phyloP scores from a whole-genome alignment of 1,140 invertebrate genomes.

The Galleria mellonella region DNA sequence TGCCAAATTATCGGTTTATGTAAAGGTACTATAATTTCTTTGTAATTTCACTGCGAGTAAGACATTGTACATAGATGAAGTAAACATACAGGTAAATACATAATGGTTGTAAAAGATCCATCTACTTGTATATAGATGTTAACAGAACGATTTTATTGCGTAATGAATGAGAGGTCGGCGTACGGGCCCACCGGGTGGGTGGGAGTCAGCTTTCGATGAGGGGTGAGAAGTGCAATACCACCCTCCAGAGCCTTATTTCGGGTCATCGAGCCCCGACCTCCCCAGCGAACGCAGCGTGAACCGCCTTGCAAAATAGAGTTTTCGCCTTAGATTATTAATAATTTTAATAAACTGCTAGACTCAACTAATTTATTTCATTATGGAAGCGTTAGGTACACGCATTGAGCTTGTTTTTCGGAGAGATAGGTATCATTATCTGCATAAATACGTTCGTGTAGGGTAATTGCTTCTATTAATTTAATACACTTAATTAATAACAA shows the following conservation, averaged over 20 bases:
- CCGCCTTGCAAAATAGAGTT: constrained; percentile 36
- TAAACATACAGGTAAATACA: too few relatives aligned
- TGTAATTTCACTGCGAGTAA: too few relatives aligned
- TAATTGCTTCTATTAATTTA: not conserved
- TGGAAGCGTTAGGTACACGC: too few relatives aligned
- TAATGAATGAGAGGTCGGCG: constrained; percentile 61
- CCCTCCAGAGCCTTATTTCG: constrained; percentile 57
- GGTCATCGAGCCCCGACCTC: constrained; percentile 53
- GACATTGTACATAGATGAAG: too few relatives aligned
- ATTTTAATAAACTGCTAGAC: not conserved
- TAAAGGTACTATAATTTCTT: too few relatives aligned
- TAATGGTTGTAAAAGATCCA: too few relatives aligned
- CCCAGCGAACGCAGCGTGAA: constrained; percentile 38
- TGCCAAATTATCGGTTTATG: too few relatives aligned
- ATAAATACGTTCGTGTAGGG: not conserved
- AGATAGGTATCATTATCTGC: too few relatives aligned
- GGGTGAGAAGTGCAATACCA: constrained; percentile 30
- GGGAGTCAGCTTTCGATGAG: not conserved
- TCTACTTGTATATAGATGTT: constrained; percentile 10
- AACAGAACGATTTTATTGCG: constrained; percentile 57
- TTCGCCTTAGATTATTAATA: not conserved
- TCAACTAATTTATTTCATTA: not conserved
- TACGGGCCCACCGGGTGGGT: constrained; percentile 20
- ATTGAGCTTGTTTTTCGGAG: too few relatives aligned
- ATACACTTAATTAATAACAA: too few relatives aligned